Percentiles rank a stretch among this genome's conserved stretches.
phyloP scores from a whole-genome alignment of 1,140 invertebrate species.

The Nixonia krombeini region DNA sequence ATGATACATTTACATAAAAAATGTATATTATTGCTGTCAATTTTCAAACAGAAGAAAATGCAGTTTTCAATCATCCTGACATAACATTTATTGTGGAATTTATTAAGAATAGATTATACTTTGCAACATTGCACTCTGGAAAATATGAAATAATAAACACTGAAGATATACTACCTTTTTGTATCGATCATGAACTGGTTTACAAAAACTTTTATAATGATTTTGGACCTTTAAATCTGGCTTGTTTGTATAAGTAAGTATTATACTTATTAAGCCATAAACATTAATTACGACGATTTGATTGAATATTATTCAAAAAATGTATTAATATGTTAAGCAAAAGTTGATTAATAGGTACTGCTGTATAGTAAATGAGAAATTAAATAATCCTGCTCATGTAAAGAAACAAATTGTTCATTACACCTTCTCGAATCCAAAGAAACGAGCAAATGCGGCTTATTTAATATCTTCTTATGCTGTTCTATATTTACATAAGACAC shows the following conservation, averaged over 20 bases:
- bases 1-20: too few relatives aligned
- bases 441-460: conserved; percentile 84
- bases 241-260: conserved; percentile 77
- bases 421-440: conserved; percentile 75
- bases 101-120: conserved; percentile 76
- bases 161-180: conserved; percentile 77
- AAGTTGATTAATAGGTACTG: conserved; percentile 74
- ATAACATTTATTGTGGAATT: conserved; percentile 50
- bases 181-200: conserved; percentile 79
- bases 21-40: not conserved
- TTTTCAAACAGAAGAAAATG: conserved; percentile 7
- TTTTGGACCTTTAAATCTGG: conserved; percentile 86
- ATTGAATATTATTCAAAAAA: too few relatives aligned
- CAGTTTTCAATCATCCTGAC: conserved; percentile 52
- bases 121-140: conserved; percentile 73
- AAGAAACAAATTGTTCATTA: conserved; percentile 83
- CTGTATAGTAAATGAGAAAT: conserved; percentile 78
- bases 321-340: too few relatives aligned
- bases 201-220: conserved; percentile 87
- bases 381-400: conserved; percentile 71
- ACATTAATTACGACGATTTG: too few relatives aligned
- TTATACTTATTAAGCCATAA: too few relatives aligned
- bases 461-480: conserved; percentile 90
- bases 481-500: conserved; percentile 88
- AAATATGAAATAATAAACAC: conserved; percentile 71